Evolutionary conservation across 2,113 vertebrate species (phyloP).

Genomic region (Sturnira hondurensis): DNA sequence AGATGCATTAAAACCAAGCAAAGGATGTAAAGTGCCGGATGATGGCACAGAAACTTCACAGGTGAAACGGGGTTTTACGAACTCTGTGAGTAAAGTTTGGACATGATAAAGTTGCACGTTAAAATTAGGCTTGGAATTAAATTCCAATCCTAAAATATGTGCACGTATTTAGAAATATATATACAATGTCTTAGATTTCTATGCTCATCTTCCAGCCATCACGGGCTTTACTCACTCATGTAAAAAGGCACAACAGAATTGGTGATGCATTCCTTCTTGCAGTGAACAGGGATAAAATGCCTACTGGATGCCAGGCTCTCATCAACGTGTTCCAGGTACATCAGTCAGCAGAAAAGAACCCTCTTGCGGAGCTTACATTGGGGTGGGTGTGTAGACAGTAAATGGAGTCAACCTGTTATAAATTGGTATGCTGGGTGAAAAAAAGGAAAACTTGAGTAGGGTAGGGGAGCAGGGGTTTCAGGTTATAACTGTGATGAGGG

Average conservation of each 20-base stretch:
- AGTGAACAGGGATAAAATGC: not conserved
- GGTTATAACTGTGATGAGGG: not conserved
- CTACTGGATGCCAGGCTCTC: not conserved
- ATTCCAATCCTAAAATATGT: constrained; percentile 14
- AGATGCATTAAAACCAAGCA: constrained; percentile 63
- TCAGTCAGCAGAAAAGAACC: not conserved
- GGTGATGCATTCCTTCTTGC: not conserved
- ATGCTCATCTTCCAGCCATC: not conserved
- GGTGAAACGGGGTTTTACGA: constrained; percentile 5
- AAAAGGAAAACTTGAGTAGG: not conserved
- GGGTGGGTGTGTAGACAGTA: not conserved
- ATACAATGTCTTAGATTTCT: not conserved
- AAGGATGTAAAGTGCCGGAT: constrained; percentile 9
- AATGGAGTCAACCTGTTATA: not conserved
- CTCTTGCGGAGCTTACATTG: not conserved
- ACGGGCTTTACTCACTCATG: not conserved
- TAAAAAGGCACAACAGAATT: constrained; percentile 49
- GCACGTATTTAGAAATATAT: not conserved
- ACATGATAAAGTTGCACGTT: constrained; percentile 26
- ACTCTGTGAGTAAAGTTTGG: constrained; percentile 31
- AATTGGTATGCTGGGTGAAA: not conserved
- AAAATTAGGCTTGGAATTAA: not conserved
- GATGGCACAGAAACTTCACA: not conserved
- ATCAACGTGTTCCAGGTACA: not conserved
- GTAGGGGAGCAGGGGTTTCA: not conserved